Percentiles rank a stretch among this genome's conserved stretches.
Evolutionary conservation across 1,140 invertebrate species (phyloP).

Genomic region (Heliconius hermathena): DNA sequence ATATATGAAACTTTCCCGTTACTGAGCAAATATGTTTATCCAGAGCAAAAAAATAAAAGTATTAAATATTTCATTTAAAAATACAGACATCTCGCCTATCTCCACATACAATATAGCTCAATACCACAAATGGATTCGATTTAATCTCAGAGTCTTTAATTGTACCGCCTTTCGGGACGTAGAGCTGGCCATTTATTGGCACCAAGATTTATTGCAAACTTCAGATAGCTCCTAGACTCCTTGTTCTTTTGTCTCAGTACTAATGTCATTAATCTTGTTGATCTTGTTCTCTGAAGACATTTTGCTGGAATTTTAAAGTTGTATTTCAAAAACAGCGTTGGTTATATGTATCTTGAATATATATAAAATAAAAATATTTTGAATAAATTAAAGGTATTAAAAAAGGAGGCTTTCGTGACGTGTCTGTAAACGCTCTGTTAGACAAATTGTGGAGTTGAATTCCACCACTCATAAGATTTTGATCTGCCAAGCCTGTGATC

Average conservation of each 20-base stretch:
- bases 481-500: too few species aligned
- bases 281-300: constrained; percentile 2
- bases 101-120: constrained; percentile 40
- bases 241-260: constrained; percentile 25
- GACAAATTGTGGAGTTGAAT: too few species aligned
- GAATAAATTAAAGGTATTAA: too few species aligned
- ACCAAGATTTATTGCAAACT: constrained; percentile 51
- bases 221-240: constrained; percentile 27
- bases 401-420: too few species aligned
- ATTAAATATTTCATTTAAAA: too few species aligned
- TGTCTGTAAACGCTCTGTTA: too few species aligned
- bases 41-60: too few species aligned
- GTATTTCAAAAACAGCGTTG: not conserved
- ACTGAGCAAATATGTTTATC: too few species aligned
- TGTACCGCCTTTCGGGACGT: constrained; percentile 68
- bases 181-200: constrained; percentile 59
- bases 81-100: not conserved
- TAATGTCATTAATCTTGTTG: constrained; percentile 14
- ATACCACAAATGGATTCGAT: constrained; percentile 71
- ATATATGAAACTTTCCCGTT: too few species aligned
- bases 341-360: too few species aligned
- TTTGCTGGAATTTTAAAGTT: not conserved
- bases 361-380: too few species aligned
- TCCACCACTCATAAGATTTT: too few species aligned
- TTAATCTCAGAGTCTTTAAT: constrained; percentile 73